Evolutionary conservation across 2,797 vertebrate species (phyloP).

Genomic region (Crenichthys baileyi): DNA sequence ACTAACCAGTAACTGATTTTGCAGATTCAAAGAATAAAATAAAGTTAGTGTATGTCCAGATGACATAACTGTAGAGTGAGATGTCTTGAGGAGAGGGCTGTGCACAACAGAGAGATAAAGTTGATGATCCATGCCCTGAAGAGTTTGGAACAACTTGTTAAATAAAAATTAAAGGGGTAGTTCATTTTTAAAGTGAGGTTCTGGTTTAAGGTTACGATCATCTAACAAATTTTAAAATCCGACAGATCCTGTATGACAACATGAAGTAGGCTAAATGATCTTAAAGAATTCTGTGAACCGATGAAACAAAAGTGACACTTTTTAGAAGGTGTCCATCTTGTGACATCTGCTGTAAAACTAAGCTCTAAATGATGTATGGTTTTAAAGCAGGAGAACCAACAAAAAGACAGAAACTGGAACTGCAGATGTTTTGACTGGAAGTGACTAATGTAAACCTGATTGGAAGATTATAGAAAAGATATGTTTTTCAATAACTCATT

Average conservation of each 20-base stretch:
- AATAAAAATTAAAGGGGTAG: not conserved
- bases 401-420: not conserved
- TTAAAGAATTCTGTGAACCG: too few species aligned
- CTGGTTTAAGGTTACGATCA: too few species aligned
- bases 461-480: too few species aligned
- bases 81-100: not conserved
- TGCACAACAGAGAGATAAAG: not conserved
- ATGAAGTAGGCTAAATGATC: too few species aligned
- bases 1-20: not conserved
- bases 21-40: not conserved
- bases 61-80: not conserved
- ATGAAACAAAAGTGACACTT: too few species aligned
- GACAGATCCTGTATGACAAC: not conserved
- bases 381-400: not conserved
- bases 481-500: too few species aligned
- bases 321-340: too few species aligned
- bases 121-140: not conserved
- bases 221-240: not conserved
- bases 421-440: not conserved
- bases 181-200: not conserved
- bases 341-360: too few species aligned
- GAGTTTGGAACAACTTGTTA: not conserved
- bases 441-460: not conserved
- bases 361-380: not conserved
- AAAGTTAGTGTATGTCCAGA: not conserved